Base-by-base conservation (phyloP, 2,888 invertebrate species). In the Platycheirus rosarum region DNA sequence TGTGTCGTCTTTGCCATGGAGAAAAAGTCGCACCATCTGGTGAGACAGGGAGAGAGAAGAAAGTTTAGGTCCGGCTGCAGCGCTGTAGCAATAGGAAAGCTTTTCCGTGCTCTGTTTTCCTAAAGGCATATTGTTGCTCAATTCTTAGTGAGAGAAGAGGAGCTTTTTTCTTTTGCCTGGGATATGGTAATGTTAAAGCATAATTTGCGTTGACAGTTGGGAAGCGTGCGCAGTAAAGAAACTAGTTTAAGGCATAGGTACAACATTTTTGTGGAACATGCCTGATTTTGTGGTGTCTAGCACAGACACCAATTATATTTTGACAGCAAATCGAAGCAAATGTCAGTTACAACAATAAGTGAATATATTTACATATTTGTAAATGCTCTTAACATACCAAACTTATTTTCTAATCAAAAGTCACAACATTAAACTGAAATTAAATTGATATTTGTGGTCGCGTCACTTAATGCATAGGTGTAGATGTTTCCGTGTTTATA, bases 81-180 rank as follows among this genome's bases (percentile, higher is more conserved):
- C 70, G 66, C n/a, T 37, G 26, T 23, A 55, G 57, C 23, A 60
- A 8, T 26, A 9, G 16, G 13, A 20, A 13, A 80, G 76, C 80
- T 80, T 80, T 80, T 53, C 9, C n/a, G n/a, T 70, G 60, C 75
- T 80, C 70, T 70, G 65, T 70, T 80, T 66, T 80, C 60, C 60
- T 75, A 32, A 63, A 63, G 65, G 60, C 69, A 75, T 74, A 75
- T 70, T 75, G 75, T 80, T 80, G 76, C 80, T 82, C 49, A 68
- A 62, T 62, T 73, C 63, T 68, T 68, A 71, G 66, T 71, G 71
- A 76, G 76, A 82, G 69, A 53, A 55, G 35, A 26, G 8, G 20
- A 69, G 70, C 60, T 70, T 16, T 42, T n/a, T 63, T 70, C 65
- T 49, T 77, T 82, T 82, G 76, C 82, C 82, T 82, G 82, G 82